Percentiles rank a stretch among this genome's conserved stretches.
Conservation (phyloP, 2,797 vertebrate species). For the Gila robusta region DNA sequence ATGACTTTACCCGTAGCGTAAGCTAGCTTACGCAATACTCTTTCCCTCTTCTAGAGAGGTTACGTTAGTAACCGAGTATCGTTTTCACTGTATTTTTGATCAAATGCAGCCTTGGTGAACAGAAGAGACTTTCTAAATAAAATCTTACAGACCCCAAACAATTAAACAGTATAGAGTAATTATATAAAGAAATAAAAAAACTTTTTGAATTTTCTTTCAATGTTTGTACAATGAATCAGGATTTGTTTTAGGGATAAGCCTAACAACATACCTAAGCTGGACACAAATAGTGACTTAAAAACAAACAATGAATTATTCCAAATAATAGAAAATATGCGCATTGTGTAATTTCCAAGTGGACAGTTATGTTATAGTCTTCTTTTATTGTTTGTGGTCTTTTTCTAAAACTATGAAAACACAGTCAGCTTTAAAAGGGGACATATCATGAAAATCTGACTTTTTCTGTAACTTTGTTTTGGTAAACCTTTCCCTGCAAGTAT, state of each 20-base stretch:
- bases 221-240: neutral
- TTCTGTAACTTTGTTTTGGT: no score
- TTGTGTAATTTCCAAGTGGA: neutral
- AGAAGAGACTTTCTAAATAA: neutral
- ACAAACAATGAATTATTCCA: neutral
- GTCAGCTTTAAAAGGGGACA: no score
- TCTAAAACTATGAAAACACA: neutral
- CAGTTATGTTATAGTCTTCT: neutral
- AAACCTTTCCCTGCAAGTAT: no score
- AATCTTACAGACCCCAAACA: neutral
- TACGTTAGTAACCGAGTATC: no score
- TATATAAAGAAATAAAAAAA: neutral
- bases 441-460: no score
- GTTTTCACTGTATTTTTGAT: neutral
- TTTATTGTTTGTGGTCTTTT: neutral
- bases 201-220: no score
- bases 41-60: no score
- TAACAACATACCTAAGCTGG: neutral
- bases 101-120: neutral
- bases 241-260: neutral
- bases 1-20: no score
- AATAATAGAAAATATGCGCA: no score
- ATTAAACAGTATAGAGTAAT: neutral
- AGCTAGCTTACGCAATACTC: no score
- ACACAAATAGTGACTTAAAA: neutral